Evolutionary conservation across 2,888 invertebrate genomes (phyloP), one percentile per base, ranked within the genome.

Genomic region (Pandemis cinnamomeana): DNA sequence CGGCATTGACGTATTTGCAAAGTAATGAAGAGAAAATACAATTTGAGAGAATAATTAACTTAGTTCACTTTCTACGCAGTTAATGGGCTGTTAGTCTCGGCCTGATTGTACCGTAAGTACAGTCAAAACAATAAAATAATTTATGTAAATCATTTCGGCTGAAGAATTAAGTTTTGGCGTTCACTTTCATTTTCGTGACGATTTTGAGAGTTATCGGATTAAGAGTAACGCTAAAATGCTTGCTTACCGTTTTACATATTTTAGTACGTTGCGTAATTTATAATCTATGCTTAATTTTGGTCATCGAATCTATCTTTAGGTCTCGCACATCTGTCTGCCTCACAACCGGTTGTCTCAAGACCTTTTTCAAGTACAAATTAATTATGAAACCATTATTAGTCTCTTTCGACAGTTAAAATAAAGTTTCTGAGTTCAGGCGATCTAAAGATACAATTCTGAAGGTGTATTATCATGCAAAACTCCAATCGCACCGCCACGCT

Each of bases 81-180:
- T 83, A 83, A 86, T 83, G 82, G 84, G 84, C 83, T 81, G 84
- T 89, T 89, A 88, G 89, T 88, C 81, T 80, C 87, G 87, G 84
- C 84, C 89, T 87, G 85, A 87, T 89, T 89, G 77, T 81, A 72
- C 67, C 44, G 72, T 82, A 73, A 77, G 79, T 77, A 78, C 83
- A 77, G 79, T 81, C 78, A 79, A 82, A 84, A 87, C 85, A 84
- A 87, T 86, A 85, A 86, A 86, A 84, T 74, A 74, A 74, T 78
- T 69, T 79, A 75, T 77, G 76, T 74, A 76, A 75, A 76, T 79
- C 75, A 72, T 77, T 78, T 79, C 72, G 48, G 63, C 7, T 66
- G 66, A 27, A n/a, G 71, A 67, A 71, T 76, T 75, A 71, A 72
- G 67, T 66, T 36, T 63, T 60, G 69, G 55, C 69, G 74, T 78